Evolutionary conservation across 2,113 vertebrate genomes (phyloP).

Genomic region (Miniopterus natalensis): DNA sequence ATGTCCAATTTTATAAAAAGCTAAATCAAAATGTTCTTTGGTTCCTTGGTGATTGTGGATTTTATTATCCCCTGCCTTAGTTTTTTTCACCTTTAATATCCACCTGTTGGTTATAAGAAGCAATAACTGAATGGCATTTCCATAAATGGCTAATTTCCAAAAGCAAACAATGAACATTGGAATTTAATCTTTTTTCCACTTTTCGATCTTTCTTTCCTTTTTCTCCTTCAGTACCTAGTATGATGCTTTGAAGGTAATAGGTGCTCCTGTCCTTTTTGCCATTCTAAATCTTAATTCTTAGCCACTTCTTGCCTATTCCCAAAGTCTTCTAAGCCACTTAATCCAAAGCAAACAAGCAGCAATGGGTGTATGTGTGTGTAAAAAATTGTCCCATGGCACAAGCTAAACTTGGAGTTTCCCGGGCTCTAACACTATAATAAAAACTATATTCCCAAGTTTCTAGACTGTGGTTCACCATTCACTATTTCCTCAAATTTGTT

Average conservation of each 20-base stretch:
- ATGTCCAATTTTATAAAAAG: not conserved
- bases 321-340: not conserved
- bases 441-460: not conserved
- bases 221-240: not conserved
- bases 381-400: not conserved
- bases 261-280: not conserved
- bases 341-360: not conserved
- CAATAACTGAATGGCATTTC: not conserved
- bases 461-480: not conserved
- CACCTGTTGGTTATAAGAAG: not conserved
- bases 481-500: not conserved
- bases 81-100: not conserved
- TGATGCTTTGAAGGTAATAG: not conserved
- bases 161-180: not conserved
- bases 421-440: not conserved
- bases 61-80: not conserved
- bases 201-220: not conserved
- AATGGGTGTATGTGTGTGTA: not conserved
- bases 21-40: not conserved
- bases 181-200: not conserved
- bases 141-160: not conserved
- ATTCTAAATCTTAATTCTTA: not conserved
- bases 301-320: not conserved
- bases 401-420: not conserved
- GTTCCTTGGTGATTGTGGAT: not conserved